These are phyloP conservation scores for Lamprotornis superbus DNA, from an alignment of 2,113 vertebrate species.

Conservation along the genomic window DNA sequence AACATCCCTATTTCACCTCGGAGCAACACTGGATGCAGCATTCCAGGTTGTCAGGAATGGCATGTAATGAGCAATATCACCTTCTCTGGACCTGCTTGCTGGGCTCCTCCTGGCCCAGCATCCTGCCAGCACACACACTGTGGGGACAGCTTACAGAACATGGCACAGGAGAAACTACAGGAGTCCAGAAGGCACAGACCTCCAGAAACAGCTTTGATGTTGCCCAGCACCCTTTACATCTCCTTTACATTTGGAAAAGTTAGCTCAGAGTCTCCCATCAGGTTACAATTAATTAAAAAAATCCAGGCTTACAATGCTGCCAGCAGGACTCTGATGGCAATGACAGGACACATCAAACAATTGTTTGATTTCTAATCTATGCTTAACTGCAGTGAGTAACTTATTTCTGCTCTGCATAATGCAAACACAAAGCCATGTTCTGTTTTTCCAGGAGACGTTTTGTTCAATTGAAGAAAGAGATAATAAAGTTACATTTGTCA, in stretches of 20 bases:
- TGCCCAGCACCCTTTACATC: background rate
- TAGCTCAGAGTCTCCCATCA: background rate
- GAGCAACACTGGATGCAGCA: background rate
- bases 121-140: background rate
- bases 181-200: background rate
- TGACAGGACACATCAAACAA: background rate
- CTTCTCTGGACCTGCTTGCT: background rate
- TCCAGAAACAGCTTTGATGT: background rate
- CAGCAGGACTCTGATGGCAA: background rate
- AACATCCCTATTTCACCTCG: background rate
- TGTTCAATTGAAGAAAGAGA: constrained; percentile 12
- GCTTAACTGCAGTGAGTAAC: background rate
- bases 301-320: background rate
- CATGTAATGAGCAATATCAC: accelerated
- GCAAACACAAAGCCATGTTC: background rate
- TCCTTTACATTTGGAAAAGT: background rate
- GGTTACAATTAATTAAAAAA: background rate
- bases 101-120: background rate
- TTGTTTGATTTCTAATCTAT: background rate
- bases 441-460: background rate
- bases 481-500: constrained; percentile 52
- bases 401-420: background rate
- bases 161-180: background rate
- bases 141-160: accelerated
- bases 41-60: background rate